Percentiles rank a stretch among this genome's conserved stretches.
phyloP scores from a whole-genome alignment of 2,113 vertebrate genomes.

The Catagonus wagneri region DNA sequence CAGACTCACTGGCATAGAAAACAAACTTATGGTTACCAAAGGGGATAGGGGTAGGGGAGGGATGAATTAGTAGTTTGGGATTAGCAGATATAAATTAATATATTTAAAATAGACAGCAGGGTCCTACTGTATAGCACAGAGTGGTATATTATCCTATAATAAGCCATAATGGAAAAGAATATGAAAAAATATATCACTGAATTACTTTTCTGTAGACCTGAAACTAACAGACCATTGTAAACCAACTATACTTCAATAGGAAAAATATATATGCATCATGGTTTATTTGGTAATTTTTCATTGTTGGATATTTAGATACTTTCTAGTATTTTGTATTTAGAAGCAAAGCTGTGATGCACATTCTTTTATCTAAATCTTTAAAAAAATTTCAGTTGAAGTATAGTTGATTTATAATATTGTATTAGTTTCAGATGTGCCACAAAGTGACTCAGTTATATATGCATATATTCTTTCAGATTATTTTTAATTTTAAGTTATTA shows the following conservation, averaged over 20 bases:
- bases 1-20: background rate
- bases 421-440: background rate
- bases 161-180: background rate
- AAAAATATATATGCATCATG: background rate
- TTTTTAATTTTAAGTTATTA: background rate
- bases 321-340: slow-evolving; percentile 1
- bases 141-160: background rate
- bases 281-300: background rate
- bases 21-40: background rate
- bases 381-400: no score
- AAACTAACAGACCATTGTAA: background rate
- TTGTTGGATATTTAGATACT: background rate
- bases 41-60: background rate
- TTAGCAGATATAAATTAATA: background rate
- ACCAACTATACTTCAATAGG: background rate
- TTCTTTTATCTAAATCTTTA: background rate
- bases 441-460: background rate
- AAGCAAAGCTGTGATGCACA: slow-evolving; percentile 8
- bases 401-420: background rate
- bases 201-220: background rate
- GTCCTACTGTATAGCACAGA: background rate
- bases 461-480: background rate
- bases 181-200: background rate
- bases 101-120: background rate
- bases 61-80: background rate